Evolutionary conservation across 2,797 vertebrate species (phyloP), one percentile per base, ranked within the genome.

Genomic region (Caiman crocodilus): DNA sequence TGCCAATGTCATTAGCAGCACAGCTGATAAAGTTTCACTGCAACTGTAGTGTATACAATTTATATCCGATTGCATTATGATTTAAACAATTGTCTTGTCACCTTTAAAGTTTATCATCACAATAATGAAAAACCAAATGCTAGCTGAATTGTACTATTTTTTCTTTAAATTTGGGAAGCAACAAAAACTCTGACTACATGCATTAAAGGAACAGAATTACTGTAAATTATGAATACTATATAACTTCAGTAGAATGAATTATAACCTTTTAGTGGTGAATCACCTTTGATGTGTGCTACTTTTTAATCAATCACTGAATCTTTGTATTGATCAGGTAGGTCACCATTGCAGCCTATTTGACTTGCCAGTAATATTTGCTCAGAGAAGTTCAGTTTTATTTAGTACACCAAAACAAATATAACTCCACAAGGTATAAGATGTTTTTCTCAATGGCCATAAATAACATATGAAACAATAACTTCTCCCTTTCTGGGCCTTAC

Each of bases 291-390:
- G 92, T 91, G 73, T 96, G 96, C 95, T 95, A 88, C 79, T 90
- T 97, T 96, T 96, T 96, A 97, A 97, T 98, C 97, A 94, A 76
- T 97, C 94, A 97, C 65, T 85, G 90, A 94, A 94, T 73, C 73
- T 89, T 96, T 87, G 56, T 32, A 98, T 96, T 96, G 96, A 97
- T 97, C 87, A 92, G 89, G 18, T 7, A 78, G 76, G 90, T 90
- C 89, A 82, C 74, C 76, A 84, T 92, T 94, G 94, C 59, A 89
- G 82, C 61, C 69, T 94, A 97, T 96, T 94, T 96, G 35, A 85
- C 85, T 95, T 92, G 42, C 42, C 42, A 50, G 42, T 50, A 81
- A 92, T 95, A 94, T 89, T 81, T 77, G 23, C 93, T 74, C 84
- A 69, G 61, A 91, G 90, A 88, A 83, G 74, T 76, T 64, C 14